Conservation (phyloP, 2,888 invertebrate species). For the Parnassius orleans region DNA sequence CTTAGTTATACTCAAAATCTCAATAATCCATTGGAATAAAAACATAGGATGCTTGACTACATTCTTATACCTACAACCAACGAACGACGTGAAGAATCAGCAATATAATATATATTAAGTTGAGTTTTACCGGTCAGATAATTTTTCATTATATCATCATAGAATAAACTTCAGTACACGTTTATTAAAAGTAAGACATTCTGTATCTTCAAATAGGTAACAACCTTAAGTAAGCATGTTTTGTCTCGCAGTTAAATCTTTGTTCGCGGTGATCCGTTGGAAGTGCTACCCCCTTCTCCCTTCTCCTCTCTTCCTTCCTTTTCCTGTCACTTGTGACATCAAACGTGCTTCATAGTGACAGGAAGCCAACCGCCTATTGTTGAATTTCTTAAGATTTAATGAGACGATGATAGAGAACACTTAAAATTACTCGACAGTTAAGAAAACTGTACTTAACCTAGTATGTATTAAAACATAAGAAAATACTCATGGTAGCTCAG, state of each 20-base stretch:
- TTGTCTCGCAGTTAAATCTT: conserved; percentile 71
- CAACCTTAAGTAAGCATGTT: conserved; percentile 63
- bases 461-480: too few species aligned
- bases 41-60: too few species aligned
- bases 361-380: conserved; percentile 25
- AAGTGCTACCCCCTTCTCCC: conserved; percentile 27
- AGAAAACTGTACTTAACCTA: background rate
- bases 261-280: conserved; percentile 56
- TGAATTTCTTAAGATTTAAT: conserved; percentile 22
- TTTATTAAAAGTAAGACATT: conserved; percentile 32
- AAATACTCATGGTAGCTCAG: too few species aligned
- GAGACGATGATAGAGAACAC: conserved; percentile 16
- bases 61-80: too few species aligned
- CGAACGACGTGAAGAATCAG: too few species aligned
- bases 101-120: too few species aligned
- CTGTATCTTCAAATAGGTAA: conserved; percentile 57
- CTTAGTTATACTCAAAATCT: too few species aligned
- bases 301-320: conserved; percentile 30
- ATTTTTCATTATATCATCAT: too few species aligned
- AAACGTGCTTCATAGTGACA: conserved; percentile 43
- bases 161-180: too few species aligned
- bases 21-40: too few species aligned
- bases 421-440: conserved; percentile 4
- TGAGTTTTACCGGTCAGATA: too few species aligned
- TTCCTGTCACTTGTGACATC: conserved; percentile 59